Evolutionary conservation across 2,113 vertebrate species (phyloP).

Genomic region (Enhydra lutris): DNA sequence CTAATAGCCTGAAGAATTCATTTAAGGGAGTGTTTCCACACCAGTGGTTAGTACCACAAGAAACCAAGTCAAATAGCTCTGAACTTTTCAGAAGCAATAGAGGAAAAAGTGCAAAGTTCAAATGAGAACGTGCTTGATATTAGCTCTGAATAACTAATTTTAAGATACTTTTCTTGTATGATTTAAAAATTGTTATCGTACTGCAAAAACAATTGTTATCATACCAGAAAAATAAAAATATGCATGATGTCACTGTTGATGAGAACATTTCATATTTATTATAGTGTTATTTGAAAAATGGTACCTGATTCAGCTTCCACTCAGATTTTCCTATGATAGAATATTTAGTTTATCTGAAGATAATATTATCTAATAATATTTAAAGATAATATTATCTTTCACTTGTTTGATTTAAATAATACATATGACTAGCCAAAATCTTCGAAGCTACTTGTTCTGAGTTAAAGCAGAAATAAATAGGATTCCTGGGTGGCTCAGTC

Average conservation of each 20-base stretch:
- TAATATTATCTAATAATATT: no score
- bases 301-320: not conserved
- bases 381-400: not conserved
- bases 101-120: conserved; percentile 22
- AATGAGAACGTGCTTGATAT: not conserved
- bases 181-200: not conserved
- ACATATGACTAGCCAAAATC: not conserved
- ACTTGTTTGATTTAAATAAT: not conserved
- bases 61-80: conserved; percentile 21
- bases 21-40: conserved; percentile 22
- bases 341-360: not conserved
- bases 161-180: not conserved
- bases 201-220: not conserved
- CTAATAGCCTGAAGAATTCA: conserved; percentile 50
- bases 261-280: not conserved
- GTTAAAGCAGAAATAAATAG: not conserved
- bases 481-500: no score
- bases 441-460: not conserved
- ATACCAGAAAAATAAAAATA: not conserved
- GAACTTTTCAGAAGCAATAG: conserved; percentile 21
- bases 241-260: not conserved
- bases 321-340: not conserved
- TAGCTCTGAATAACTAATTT: conserved; percentile 1
- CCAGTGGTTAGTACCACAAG: not conserved
- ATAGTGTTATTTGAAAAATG: not conserved